Evolutionary conservation across 2,113 vertebrate genomes (phyloP).

Genomic region (Edolisoma coerulescens): DNA sequence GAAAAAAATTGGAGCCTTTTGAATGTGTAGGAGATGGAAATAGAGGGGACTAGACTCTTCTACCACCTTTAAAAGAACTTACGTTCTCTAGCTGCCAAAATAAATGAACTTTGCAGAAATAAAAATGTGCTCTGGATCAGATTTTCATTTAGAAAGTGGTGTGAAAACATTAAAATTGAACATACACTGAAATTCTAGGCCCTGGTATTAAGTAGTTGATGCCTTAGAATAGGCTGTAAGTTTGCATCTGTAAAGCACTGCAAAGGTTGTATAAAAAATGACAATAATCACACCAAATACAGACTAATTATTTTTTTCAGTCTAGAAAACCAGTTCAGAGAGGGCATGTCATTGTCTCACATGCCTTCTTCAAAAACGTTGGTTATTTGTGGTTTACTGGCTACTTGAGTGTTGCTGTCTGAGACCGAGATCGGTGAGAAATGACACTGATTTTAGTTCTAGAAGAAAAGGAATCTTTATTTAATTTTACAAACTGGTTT

Average conservation of each 20-base stretch:
- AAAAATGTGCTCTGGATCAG: neutral
- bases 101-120: neutral
- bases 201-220: neutral
- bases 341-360: accelerated
- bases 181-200: neutral
- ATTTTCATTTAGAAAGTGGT: neutral
- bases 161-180: neutral
- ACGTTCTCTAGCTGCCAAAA: neutral
- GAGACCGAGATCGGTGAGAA: too few relatives aligned
- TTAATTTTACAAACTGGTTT: too few relatives aligned
- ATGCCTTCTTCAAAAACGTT: neutral
- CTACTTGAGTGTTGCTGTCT: too few relatives aligned
- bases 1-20: neutral
- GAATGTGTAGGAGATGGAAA: neutral
- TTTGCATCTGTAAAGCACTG: neutral
- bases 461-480: too few relatives aligned
- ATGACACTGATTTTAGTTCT: too few relatives aligned
- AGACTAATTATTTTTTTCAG: neutral
- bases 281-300: neutral
- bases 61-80: neutral
- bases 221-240: neutral
- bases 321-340: neutral
- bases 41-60: neutral
- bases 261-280: neutral
- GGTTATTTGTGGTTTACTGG: neutral